These are phyloP conservation scores for Macropodus opercularis DNA, from an alignment of 2,797 vertebrate species.

Conservation along the genomic window DNA sequence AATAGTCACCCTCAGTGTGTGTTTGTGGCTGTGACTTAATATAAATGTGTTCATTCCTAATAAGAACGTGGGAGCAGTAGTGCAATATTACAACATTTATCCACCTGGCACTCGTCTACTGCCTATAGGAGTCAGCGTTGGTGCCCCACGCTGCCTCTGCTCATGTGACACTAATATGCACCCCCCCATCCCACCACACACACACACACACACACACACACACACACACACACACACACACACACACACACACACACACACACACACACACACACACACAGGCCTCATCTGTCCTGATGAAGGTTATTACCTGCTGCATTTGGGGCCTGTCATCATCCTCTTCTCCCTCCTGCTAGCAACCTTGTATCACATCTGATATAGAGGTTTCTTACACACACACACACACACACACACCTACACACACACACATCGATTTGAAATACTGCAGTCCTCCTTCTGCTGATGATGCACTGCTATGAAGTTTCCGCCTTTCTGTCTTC, in stretches of 20 bases:
- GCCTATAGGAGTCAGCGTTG: slow-evolving; percentile 16
- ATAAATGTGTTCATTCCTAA: slow-evolving; percentile 48
- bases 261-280: not conserved
- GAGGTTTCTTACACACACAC: slow-evolving; percentile 15
- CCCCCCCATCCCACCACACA: no score
- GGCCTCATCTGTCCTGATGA: slow-evolving; percentile 45
- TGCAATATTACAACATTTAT: slow-evolving; percentile 46
- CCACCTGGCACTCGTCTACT: slow-evolving; percentile 16
- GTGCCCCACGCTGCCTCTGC: not conserved
- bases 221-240: no score
- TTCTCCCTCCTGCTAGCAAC: slow-evolving; percentile 20
- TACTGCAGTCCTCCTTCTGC: slow-evolving; percentile 36
- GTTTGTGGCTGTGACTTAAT: slow-evolving; percentile 22
- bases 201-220: slow-evolving; percentile 14
- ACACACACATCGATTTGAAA: slow-evolving; percentile 28
- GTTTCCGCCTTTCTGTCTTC: slow-evolving; percentile 17
- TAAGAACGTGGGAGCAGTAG: slow-evolving; percentile 28
- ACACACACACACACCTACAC: slow-evolving; percentile 8
- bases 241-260: slow-evolving; percentile 1
- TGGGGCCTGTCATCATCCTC: slow-evolving; percentile 46
- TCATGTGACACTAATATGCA: slow-evolving; percentile 4
- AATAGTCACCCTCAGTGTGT: slow-evolving; percentile 23
- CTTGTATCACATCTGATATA: slow-evolving; percentile 26
- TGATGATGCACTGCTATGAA: slow-evolving; percentile 48
- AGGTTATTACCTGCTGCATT: slow-evolving; percentile 54